Evolutionary conservation across 2,888 invertebrate genomes (phyloP), one percentile per base, ranked within the genome.

Genomic region (Operophtera brumata): DNA sequence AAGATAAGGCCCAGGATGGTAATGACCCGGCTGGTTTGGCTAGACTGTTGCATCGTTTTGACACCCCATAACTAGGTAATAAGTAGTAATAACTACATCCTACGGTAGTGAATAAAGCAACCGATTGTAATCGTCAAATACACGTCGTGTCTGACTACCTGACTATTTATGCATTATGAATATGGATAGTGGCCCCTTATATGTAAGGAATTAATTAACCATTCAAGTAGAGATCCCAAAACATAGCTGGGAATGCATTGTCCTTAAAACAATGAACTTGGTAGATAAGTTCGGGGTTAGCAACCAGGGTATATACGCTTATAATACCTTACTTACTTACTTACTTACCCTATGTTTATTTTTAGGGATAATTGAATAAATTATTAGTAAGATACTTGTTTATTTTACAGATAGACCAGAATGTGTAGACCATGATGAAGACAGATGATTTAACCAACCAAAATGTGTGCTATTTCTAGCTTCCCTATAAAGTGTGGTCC

Each of bases 121-220:
- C 20, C 20, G 4, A 20, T 20, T 20, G 2, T 2, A 20, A 20
- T 4, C 20, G 20, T 20, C 20, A 2, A 20, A 20, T 4, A 20
- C 20, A 20, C 20, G 20, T 20, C 20, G 4, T 4, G 20, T 20
- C 20, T 3, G n/a, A n/a, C n/a, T 20, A 4, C 2, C 4, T 20
- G 20, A 20, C 20, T 20, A 20, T 20, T 20, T 20, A 3, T 20
- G 20, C 20, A 20, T 20, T 20, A 30, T 42, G 13, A 25, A 32
- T 32, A 47, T 34, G 30, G 26, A 46, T 37, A 28, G 20, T 10
- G 36, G 34, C 34, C 7, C 30, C 30, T 32, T 20, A 8, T 34
- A 34, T 44, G 8, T 44, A 25, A 34, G 10, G 35, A 77, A 78
- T 80, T 77, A 78, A 81, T 82, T 80, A 79, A 67, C 60, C 64